Evolutionary conservation across 2,888 invertebrate genomes (phyloP), one percentile per base, ranked within the genome.

Genomic region (Parapristionchus giblindavisi): DNA sequence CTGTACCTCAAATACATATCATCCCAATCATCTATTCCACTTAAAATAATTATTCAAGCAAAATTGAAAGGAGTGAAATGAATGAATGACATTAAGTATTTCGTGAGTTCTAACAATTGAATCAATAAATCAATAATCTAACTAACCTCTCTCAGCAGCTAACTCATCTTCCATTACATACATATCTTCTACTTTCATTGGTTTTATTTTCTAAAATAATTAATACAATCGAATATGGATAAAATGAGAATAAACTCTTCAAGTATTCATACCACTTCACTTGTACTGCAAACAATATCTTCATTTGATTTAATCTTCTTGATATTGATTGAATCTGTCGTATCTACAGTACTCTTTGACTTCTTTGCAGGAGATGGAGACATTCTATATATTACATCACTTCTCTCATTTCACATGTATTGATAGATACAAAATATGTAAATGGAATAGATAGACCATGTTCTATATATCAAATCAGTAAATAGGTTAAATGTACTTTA

Each of bases 81-180:
- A 56, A 56, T 21, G 24, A 11, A 56, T 8, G 6, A 8, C 14
- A 24, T 56, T 17, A n/a, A 56, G 8, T 17, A 24, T 56, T n/a
- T n/a, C n/a, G n/a, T n/a, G n/a, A n/a, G n/a, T n/a, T n/a, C n/a
- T n/a, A n/a, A n/a, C n/a, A n/a, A n/a, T n/a, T n/a, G n/a, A n/a
- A n/a, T n/a, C n/a, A n/a, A n/a, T 38, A 38, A 27, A 40, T 11
- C 21, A 63, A 34, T 36, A 17, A 38, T 8, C 14, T 2, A 29
- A 71, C 32, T 79, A 77, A 27, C 71, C 75, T 52, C 68, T 61
- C n/a, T 70, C 68, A 32, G 54, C 60, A 0, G 82, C 80, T 4
- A 80, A 72, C 43, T 66, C 66, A 54, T 83, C 81, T 66, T 83
- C 83, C 27, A 83, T 48, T 24, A 71, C 68, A 66, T 79, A 83